Base-by-base conservation (phyloP, 2,797 vertebrate species). In the Gallinago solitaria region DNA sequence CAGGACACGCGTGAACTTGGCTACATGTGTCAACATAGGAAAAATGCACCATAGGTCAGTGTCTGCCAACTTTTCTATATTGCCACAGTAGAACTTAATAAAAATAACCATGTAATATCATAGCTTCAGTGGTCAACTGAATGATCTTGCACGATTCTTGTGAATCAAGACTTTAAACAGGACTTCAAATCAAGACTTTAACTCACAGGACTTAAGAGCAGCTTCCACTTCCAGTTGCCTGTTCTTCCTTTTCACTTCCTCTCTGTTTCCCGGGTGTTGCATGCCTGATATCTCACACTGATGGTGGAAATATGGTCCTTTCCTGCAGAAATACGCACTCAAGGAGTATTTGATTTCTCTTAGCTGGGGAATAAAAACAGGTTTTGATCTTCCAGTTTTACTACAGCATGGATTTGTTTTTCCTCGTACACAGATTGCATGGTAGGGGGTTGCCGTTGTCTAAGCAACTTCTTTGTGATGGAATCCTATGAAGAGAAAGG, bases 401-500 rank as follows among this genome's bases (percentile, higher is more conserved):
- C 82, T 77, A 35, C 54, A 48, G 25, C 35, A 15, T 2, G 4
- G 35, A 21, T 88, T 95, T 81, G 25, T 48, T 93, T 85, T 85
- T 16, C 51, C 79, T 65, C 0, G 0, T 61, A 30, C 50, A 20
- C 59, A 57, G 65, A 82, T 87, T 5, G 5, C 74, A 7, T 47
- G 53, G 78, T 41, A 71, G 87, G 82, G 71, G 74, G 48, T 45
- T 82, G 71, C 73, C 0, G 63, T 94, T 86, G 89, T 96, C 88
- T 87, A 39, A 96, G 95, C 87, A 93, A 87, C 84, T 91, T 89
- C 73, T 80, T 85, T 87, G 88, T 63, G 84, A 77, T 91, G 87
- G 91, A 97, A 95, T 95, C 81, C 67, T 80, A 79, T 28, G 78
- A 70, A 93, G 37, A 87, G 27, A 75, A 83, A 60, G 56, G n/a